Evolutionary conservation across 1,140 invertebrate species (phyloP), one percentile per base, ranked within the genome.

Genomic region (Leptinotarsa undecemlineata): DNA sequence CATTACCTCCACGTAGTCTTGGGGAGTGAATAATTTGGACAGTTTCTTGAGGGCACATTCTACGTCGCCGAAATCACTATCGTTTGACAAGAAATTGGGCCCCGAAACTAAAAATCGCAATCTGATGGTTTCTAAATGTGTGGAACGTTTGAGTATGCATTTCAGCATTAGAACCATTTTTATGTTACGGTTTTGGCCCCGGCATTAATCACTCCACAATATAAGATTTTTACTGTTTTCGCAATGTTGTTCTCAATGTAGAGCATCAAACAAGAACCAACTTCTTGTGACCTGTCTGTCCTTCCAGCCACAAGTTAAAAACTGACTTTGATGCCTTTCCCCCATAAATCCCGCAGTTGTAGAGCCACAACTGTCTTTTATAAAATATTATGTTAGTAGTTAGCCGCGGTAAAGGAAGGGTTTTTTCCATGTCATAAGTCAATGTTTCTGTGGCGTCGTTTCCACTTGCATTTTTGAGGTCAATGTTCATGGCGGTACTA

Each of bases 401-500:
- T 66, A 85, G 80, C 19, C 80, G 70, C 1, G 84, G 81, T 15
- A 84, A 70, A 21, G 79, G 81, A 64, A 84, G 73, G n/a, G 79
- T 83, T 80, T 84, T 84, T 69, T 83, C 63, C n/a, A 84, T 57
- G 75, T 85, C 84, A 74, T 80, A 84, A 33, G 83, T 81, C 11
- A 84, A 51, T 42, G 48, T 64, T 69, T 74, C 71, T 51, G 66
- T 57, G n/a, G 67, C 33, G 20, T 78, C 68, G 19, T 67, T 21
- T 63, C 71, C 63, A 67, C 74, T 72, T 47, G 74, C 76, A 23
- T 15, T 72, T 73, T 75, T 66, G 42, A 78, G 74, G 48, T 76
- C 67, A 57, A 21, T 17, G 48, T 62, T 73, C 20, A 51, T n/a
- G 3, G 42, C 21, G 78, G 69, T 23, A 51, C 68, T 48, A 33